Evolutionary conservation across 2,888 invertebrate genomes (phyloP), one percentile per base, ranked within the genome.

Genomic region (Athrips mouffetella): DNA sequence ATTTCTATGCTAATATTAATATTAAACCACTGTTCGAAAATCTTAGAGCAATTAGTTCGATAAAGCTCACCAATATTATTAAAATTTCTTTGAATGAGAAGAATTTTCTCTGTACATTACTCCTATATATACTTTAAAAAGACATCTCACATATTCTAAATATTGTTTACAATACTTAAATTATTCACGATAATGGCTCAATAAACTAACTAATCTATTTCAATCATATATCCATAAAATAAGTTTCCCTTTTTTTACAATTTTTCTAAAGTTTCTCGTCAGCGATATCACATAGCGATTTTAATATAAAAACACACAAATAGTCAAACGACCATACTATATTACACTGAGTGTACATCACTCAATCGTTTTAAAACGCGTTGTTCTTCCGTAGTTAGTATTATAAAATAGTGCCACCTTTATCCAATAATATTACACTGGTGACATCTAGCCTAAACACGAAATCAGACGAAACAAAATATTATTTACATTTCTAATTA

Each of bases 231-330:
- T 51, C 56, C 58, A 57, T 54, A 39, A 49, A 39, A 45, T 30
- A 13, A 25, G 20, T 35, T 30, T 18, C 52, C 50, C 51, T 58
- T 68, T 66, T 65, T 64, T 64, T 65, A 69, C 65, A 63, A 44
- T 57, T 61, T 59, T 57, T 57, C 54, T 49, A 47, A 56, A 63
- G 62, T 69, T 35, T 66, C 66, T 70, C 65, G 60, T 70, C 62
- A 62, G 79, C 75, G 62, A 77, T 81, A 79, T 81, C 79, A 82
- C 82, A 81, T 83, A 82, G 80, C 78, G 58, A 70, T 69, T 67
- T 70, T 68, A 63, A 67, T 71, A 72, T 73, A 74, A 78, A 76
- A 76, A 67, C 68, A 67, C 68, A 63, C 66, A 71, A 70, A 63
- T 67, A 70, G 72, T 75, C 73, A 67, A 70, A 67, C 59, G 70